Conservation (phyloP, 1,140 invertebrate species). For the Drosophila subpulchrella region DNA sequence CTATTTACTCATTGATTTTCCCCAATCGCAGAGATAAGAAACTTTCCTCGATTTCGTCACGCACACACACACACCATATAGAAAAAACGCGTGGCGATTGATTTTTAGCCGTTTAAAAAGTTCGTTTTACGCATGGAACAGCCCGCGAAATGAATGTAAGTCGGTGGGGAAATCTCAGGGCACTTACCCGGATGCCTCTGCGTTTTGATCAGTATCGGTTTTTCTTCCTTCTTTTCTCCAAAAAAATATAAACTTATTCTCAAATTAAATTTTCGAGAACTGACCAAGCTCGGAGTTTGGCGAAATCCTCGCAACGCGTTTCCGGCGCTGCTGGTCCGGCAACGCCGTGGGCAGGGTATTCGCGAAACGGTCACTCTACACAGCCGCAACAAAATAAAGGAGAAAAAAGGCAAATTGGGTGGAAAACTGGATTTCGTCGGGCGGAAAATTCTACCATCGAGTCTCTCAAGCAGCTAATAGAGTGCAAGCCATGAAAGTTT, state of each 20-base stretch:
- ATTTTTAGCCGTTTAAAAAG: constrained; percentile 41
- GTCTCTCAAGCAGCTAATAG: constrained; percentile 12
- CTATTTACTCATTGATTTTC: not conserved
- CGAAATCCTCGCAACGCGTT: not conserved
- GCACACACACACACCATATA: constrained; percentile 22
- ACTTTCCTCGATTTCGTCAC: constrained; percentile 58
- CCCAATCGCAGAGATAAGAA: not conserved
- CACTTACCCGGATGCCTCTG: constrained; percentile 81
- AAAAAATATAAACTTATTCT: constrained; percentile 72
- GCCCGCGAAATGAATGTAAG: constrained; percentile 13
- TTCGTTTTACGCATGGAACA: constrained; percentile 51
- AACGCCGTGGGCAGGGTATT: not conserved
- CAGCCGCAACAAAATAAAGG: constrained; percentile 26
- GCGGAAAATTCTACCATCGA: constrained; percentile 48
- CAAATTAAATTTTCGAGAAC: constrained; percentile 35
- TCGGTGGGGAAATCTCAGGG: constrained; percentile 4
- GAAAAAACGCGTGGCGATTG: constrained; percentile 74
- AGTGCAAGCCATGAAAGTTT: constrained; percentile 22
- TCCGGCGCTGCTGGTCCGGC: not conserved
- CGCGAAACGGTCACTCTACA: not conserved
- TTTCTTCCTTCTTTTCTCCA: constrained; percentile 47
- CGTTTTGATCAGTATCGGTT: constrained; percentile 72
- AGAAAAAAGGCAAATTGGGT: constrained; percentile 63
- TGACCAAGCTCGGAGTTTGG: not conserved
- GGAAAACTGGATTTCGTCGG: constrained; percentile 57